Base-by-base conservation (phyloP, 2,797 vertebrate genomes). In the Megalops cyprinoides region DNA sequence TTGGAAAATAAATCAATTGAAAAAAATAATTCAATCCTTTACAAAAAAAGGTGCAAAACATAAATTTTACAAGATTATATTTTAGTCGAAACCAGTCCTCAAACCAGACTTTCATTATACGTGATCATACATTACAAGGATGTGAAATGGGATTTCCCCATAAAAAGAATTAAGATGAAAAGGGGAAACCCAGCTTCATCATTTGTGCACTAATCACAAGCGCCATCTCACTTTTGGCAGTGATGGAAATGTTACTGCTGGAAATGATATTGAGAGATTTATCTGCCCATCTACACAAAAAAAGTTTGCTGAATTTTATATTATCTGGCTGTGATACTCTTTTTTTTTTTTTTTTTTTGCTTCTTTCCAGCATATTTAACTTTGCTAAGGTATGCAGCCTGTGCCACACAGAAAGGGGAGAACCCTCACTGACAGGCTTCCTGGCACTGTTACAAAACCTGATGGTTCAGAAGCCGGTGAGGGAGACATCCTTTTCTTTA, bases 401-500 rank as follows among this genome's bases (percentile, higher is more conserved):
- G 25, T 49, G 23, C 23, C 10, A 56, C 9, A 65, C 12, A 34
- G 7, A 28, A 2, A 65, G 25, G 60, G 31, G 10, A 10, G 51
- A 53, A 9, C 28, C 7, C 20, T 7, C 25, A n/a, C 25, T n/a
- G 2, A 73, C 49, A 79, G 18, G 28, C 2, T 25, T 51, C 39
- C 67, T 79, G 62, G 23, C 3, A 39, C 12, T 28, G 9, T 51
- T 34, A 7, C 23, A 37, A 39, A 14, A 34, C 5, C 10, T 48
- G 9, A 37, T 62, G n/a, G n/a, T n/a, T 79, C 28, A 53, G 60
- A 37, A 51, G 48, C 53, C 9, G 48, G 89, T 53, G 81, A 74
- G 83, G 82, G 9, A 82, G 83, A 87, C 87, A 83, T 31, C 79
- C 83, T 85, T 87, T 44, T 84, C 83, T 85, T 87, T 89, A 91